Base-by-base conservation (phyloP, 2,888 invertebrate species). In the Hirtodrosophila duncani region DNA sequence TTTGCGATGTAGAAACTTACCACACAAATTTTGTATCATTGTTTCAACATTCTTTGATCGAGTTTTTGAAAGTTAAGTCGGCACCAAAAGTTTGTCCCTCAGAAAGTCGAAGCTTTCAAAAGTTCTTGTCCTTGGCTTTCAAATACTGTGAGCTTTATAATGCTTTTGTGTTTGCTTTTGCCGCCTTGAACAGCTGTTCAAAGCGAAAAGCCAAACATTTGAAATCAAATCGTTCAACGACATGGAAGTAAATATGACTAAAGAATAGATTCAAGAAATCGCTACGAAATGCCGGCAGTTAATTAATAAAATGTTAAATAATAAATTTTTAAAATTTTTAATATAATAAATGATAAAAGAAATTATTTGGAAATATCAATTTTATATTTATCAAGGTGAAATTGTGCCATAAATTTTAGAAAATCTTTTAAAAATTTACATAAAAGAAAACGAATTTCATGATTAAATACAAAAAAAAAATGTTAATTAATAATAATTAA, bases 141-240 rank as follows among this genome's bases (percentile, higher is more conserved):
- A n/a, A n/a, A n/a, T n/a, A 7, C 27, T 11, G 5, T 0, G 5
- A 30, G 41, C 44, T 50, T 23, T 3, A 4, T 1, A 0, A 6
- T 31, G 58, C 65, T 56, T 41, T 38, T 3, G 1, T 14, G 7
- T 31, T 38, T 14, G 2, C 2, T 8, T 33, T 43, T 34, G 13
- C 9, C 23, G 37, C 29, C 41, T 53, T 14, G 53, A 82, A 71
- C 83, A 81, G 81, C 83, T 81, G 81, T 61, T 63, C 27, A 13
- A 8, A 23, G 16, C 38, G 30, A 39, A 17, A 17, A 21, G 16
- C 42, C 42, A 46, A 63, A 63, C 83, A 83, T 82, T 82, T 83
- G 43, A 82, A 82, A 83, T 67, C 60, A 81, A 82, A 72, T 42
- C 82, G 70, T 62, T 65, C 65, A 61, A 57, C 66, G 72, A 62